Evolutionary conservation across 2,113 vertebrate genomes (phyloP).

Genomic region (Elaphurus davidianus): DNA sequence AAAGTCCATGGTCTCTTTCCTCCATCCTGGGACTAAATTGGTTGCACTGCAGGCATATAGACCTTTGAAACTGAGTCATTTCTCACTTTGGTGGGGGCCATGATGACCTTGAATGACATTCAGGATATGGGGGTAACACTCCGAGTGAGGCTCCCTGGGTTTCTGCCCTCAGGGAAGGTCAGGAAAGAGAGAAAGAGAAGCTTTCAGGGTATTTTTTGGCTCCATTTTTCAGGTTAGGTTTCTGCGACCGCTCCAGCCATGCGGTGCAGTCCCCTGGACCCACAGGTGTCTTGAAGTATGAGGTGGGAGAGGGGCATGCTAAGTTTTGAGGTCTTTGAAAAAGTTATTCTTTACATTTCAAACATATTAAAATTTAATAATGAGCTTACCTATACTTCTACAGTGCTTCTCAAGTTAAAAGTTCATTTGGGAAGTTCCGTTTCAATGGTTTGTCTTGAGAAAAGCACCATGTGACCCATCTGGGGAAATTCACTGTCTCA

Average conservation of each 20-base stretch:
- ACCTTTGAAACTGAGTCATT: neutral
- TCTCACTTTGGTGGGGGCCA: neutral
- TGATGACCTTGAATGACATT: neutral
- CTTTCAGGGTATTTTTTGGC: neutral
- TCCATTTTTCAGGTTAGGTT: neutral
- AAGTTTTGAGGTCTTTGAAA: neutral
- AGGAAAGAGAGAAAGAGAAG: neutral
- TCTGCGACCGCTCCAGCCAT: fast-evolving
- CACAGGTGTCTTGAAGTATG: neutral
- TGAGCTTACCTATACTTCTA: neutral
- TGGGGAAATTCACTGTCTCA: neutral
- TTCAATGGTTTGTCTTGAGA: neutral
- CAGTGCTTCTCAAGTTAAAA: neutral
- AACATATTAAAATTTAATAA: neutral
- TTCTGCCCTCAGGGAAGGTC: neutral
- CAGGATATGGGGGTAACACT: neutral
- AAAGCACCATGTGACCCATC: neutral
- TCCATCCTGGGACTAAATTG: neutral
- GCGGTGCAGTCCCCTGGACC: neutral
- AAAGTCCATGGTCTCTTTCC: neutral
- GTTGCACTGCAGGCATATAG: neutral
- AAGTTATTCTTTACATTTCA: neutral
- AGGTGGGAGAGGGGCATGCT: fast-evolving
- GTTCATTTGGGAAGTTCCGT: neutral
- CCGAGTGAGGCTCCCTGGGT: neutral